These are phyloP conservation scores for Tromatobia lineatoria DNA, from an alignment of 2,888 invertebrate genomes.

Conservation along the genomic window DNA sequence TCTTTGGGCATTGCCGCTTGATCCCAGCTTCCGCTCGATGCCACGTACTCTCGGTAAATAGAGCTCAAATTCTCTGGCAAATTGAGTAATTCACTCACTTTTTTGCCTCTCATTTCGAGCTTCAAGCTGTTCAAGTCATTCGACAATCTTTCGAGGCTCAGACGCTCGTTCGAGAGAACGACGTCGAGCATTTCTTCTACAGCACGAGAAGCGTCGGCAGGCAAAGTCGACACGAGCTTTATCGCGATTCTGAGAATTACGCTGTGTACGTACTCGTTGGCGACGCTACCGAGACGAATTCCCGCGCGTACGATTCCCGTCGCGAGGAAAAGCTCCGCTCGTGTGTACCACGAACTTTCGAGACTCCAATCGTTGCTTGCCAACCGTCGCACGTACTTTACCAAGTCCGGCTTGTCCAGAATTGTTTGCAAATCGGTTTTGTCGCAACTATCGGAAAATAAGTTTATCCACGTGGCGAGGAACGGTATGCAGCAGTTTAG, in stretches of 20 bases:
- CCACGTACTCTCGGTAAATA: constrained; percentile 77
- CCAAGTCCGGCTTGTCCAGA: constrained; percentile 72
- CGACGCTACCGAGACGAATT: constrained; percentile 64
- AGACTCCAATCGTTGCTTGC: constrained; percentile 78
- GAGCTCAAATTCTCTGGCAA: constrained; percentile 72
- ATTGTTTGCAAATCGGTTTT: constrained; percentile 72
- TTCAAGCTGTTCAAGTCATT: constrained; percentile 73
- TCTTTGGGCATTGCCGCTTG: constrained; percentile 91
- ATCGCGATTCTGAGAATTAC: constrained; percentile 79
- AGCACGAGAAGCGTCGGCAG: constrained; percentile 76
- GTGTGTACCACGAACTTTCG: constrained; percentile 82
- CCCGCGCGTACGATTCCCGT: constrained; percentile 75
- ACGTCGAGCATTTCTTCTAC: constrained; percentile 76
- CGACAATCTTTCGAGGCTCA: constrained; percentile 74
- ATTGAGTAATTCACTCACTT: constrained; percentile 57
- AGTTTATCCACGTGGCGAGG: constrained; percentile 78
- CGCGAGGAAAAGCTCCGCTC: constrained; percentile 79
- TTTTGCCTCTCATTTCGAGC: constrained; percentile 56
- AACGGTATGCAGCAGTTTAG: constrained; percentile 86
- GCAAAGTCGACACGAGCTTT: constrained; percentile 81
- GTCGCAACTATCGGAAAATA: constrained; percentile 69
- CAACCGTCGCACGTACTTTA: constrained; percentile 77
- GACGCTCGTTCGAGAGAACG: constrained; percentile 77
- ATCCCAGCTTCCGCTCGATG: constrained; percentile 84
- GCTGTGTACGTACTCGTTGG: constrained; percentile 68